Conservation (phyloP, 1,140 invertebrate genomes). For the Sitophilus oryzae region DNA sequence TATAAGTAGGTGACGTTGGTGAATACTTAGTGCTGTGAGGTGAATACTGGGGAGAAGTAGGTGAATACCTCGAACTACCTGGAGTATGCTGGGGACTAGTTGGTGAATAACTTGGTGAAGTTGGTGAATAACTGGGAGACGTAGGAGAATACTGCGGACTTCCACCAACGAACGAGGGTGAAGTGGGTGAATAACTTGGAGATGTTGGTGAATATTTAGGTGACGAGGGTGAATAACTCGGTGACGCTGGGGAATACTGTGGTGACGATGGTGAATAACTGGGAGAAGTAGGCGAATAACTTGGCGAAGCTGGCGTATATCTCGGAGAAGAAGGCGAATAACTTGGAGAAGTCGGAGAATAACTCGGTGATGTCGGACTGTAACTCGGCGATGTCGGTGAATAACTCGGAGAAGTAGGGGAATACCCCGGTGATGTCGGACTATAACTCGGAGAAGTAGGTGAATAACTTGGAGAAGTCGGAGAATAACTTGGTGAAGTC, state of each 20-base stretch:
- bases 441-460: conserved; percentile 70
- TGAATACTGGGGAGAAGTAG: conserved; percentile 59
- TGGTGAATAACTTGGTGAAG: conserved; percentile 71
- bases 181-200: conserved; percentile 66
- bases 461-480: conserved; percentile 73
- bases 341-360: conserved; percentile 69
- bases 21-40: conserved; percentile 68
- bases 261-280: conserved; percentile 73
- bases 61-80: conserved; percentile 62
- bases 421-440: conserved; percentile 62
- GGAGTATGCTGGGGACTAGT: conserved; percentile 77
- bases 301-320: conserved; percentile 60
- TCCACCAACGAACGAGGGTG: conserved; percentile 73
- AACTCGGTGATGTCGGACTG: conserved; percentile 64
- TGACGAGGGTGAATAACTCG: conserved; percentile 76
- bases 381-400: conserved; percentile 74
- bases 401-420: conserved; percentile 73
- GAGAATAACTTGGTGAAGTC: conserved; percentile 61
- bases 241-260: conserved; percentile 67
- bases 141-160: conserved; percentile 69
- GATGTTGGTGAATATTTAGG: conserved; percentile 70
- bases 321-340: conserved; percentile 82
- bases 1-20: conserved; percentile 66
- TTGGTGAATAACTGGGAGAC: conserved; percentile 74
- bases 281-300: conserved; percentile 73